phyloP scores from a whole-genome alignment of 1,140 invertebrate species.

The Thalassaphorura encarpata region DNA sequence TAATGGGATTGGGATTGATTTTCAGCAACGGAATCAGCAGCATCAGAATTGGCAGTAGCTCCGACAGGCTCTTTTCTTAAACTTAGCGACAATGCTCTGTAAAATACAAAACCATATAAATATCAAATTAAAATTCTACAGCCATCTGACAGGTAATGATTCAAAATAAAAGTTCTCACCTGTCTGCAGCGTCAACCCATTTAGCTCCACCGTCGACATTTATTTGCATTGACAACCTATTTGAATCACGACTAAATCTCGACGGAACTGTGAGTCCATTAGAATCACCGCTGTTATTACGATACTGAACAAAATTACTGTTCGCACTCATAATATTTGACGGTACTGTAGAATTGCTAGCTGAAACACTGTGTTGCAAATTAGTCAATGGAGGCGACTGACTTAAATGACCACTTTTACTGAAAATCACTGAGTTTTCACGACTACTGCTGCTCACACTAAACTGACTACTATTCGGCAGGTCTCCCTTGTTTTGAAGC shows the following conservation, averaged over 20 bases:
- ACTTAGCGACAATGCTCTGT: constrained; percentile 31
- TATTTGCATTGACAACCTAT: constrained; percentile 83
- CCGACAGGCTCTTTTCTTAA: constrained; percentile 67
- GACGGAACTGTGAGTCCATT: constrained; percentile 10
- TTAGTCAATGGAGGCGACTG: too few relatives aligned
- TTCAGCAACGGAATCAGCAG: too few relatives aligned
- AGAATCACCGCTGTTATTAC: neutral
- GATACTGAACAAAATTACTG: neutral
- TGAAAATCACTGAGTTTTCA: constrained; percentile 21
- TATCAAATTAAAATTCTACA: neutral
- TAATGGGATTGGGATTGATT: neutral
- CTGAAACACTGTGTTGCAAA: too few relatives aligned
- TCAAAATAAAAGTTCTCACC: constrained; percentile 36
- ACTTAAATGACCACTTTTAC: too few relatives aligned
- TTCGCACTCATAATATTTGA: too few relatives aligned
- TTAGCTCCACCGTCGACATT: constrained; percentile 55
- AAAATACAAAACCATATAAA: constrained; percentile 11
- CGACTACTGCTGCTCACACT: constrained; percentile 13
- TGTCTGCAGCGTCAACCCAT: constrained; percentile 76
- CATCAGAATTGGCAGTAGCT: too few relatives aligned
- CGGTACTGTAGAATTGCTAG: too few relatives aligned
- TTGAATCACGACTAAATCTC: constrained; percentile 47
- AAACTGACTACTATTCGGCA: neutral
- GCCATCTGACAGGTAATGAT: constrained; percentile 15
- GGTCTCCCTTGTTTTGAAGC: neutral